Conservation (phyloP, 1,140 invertebrate genomes). For the Ceratosolen solmsi region DNA sequence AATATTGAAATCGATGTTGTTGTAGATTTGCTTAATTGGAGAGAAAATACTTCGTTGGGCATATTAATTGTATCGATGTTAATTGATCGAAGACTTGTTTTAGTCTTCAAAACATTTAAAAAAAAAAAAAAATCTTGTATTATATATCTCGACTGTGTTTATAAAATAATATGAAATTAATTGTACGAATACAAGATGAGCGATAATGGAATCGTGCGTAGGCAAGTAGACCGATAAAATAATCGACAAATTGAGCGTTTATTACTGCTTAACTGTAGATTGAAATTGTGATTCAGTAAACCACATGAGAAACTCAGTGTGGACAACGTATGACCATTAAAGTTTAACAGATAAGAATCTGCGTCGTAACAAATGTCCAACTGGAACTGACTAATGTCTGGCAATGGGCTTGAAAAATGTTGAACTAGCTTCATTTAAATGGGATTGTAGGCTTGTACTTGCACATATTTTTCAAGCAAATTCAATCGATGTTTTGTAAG, state of each 20-base stretch:
- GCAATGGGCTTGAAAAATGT: neutral
- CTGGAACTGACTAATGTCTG: neutral
- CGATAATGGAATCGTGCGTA: neutral
- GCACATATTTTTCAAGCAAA: neutral
- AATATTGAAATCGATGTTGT: neutral
- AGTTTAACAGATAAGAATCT: neutral
- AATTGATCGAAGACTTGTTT: too few relatives aligned
- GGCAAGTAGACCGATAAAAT: neutral
- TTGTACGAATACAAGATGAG: neutral
- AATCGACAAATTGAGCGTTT: neutral
- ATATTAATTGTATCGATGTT: too few relatives aligned
- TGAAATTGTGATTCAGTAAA: neutral
- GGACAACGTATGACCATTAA: neutral
- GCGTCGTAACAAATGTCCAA: neutral
- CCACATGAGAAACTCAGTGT: neutral
- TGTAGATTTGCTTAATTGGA: too few relatives aligned
- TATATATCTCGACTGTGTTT: neutral
- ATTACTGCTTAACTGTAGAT: neutral
- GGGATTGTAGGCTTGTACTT: neutral
- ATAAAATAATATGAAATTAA: neutral
- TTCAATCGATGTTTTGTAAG: neutral
- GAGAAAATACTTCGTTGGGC: too few relatives aligned
- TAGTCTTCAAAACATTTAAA: too few relatives aligned
- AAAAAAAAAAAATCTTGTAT: too few relatives aligned
- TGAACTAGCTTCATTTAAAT: neutral